Evolutionary conservation across 2,797 vertebrate genomes (phyloP), one percentile per base, ranked within the genome.

Genomic region (Pseudochaenichthys georgianus): DNA sequence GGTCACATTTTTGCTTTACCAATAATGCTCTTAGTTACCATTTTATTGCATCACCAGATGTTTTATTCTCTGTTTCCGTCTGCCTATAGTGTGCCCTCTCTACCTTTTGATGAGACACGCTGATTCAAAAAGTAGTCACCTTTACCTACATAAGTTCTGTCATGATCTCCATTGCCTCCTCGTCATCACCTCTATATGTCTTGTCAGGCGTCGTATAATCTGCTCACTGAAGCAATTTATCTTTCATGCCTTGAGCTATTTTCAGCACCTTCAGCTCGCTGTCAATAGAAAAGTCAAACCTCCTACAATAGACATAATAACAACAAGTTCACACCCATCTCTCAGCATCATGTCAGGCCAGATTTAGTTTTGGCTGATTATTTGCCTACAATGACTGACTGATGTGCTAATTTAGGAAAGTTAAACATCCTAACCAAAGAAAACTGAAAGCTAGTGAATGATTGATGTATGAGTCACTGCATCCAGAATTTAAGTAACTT

Each of bases 391-490:
- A n/a, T 19, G 10, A 55, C 1, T 0, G 13, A 9, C 5, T 68
- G 19, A 63, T 38, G 51, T 21, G 12, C 17, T 7, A 48, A 59
- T 13, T 34, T 0, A 4, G 54, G 52, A 19, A 42, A 62, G 41
- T 58, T 41, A 77, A 66, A 67, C n/a, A 13, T 50, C 31, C n/a
- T 0, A 23, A 46, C 11, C 5, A 15, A 72, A 12, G 72, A 57
- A 87, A 85, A 90, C 58, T 78, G 70, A 89, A 88, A 87, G 41
- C 0, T 0, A 47, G 31, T 28, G 3, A 63, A n/a, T 34, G 42
- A 52, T 65, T 43, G 21, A 1, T 53, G n/a, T 47, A 21, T 81
- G 79, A 90, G 70, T 84, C 80, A 84, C 11, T 10, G 1, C 13
- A 13, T 28, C 38, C 58, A 54, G 59, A 73, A 68, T 72, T 7